Percentiles rank a stretch among this genome's conserved stretches.
Evolutionary conservation across 2,888 invertebrate genomes (phyloP).

Genomic region (Agonopterix arenella): DNA sequence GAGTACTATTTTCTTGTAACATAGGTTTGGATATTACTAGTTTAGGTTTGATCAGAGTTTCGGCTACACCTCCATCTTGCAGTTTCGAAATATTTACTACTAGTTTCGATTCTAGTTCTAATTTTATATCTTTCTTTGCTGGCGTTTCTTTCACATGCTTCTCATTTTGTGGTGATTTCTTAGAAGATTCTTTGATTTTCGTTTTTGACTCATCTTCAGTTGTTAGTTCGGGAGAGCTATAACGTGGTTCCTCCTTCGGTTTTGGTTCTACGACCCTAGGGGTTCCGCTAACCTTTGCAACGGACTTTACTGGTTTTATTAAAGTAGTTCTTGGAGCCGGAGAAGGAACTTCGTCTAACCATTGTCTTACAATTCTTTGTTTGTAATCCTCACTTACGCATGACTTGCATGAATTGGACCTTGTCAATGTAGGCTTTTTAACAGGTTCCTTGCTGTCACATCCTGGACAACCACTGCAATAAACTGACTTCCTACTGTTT

Average conservation of each 20-base stretch:
- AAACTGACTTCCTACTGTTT: constrained; percentile 74
- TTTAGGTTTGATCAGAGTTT: constrained; percentile 15
- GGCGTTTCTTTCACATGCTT: constrained; percentile 7
- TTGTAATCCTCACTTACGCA: constrained; percentile 81
- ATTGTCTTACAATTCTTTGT: constrained; percentile 85
- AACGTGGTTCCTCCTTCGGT: constrained; percentile 26
- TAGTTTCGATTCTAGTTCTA: neutral
- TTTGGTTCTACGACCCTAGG: constrained; percentile 51
- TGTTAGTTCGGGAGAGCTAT: constrained; percentile 23
- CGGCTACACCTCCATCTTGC: constrained; percentile 5
- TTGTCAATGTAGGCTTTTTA: constrained; percentile 44
- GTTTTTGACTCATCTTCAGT: constrained; percentile 5
- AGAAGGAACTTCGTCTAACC: constrained; percentile 83
- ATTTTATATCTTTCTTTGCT: constrained; percentile 13
- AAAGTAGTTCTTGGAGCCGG: constrained; percentile 20
- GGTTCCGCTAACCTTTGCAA: constrained; percentile 62
- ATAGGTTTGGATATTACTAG: constrained; percentile 12
- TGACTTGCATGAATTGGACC: constrained; percentile 74
- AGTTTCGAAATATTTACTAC: neutral
- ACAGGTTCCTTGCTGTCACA: constrained; percentile 65
- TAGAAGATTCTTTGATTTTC: constrained; percentile 17
- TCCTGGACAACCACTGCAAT: constrained; percentile 82
- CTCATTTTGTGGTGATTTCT: constrained; percentile 5
- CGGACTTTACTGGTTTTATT: constrained; percentile 42
- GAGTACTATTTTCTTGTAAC: constrained; percentile 24